A percentile compares a stretch with the other conserved stretches of the same genome.
Evolutionary conservation across 2,888 invertebrate genomes (phyloP).

Genomic region (Molanna angustata): DNA sequence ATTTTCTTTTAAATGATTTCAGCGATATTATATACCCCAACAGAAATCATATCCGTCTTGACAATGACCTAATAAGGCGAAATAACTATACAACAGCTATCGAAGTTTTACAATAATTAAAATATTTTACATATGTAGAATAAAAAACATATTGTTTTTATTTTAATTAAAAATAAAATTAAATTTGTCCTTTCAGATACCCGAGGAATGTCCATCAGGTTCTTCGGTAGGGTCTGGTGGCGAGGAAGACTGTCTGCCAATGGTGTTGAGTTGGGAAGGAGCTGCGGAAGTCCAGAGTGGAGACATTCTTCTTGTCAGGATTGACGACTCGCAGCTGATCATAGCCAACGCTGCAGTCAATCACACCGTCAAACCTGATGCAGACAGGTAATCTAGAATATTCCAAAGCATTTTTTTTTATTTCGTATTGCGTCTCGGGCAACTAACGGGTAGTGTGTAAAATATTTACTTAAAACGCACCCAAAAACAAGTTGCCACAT

Average conservation of each 20-base stretch:
- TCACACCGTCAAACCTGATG: constrained; percentile 36
- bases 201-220: constrained; percentile 37
- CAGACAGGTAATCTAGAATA: constrained; percentile 45
- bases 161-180: not conserved
- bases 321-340: constrained; percentile 60
- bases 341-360: constrained; percentile 41
- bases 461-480: no score
- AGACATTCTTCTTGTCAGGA: constrained; percentile 68
- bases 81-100: no score
- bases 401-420: no score
- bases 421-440: no score
- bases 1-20: no score
- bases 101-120: no score
- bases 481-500: no score
- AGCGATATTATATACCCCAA: no score
- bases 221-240: constrained; percentile 32
- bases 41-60: no score
- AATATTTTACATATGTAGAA: no score
- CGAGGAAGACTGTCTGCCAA: constrained; percentile 55
- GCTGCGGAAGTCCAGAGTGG: constrained; percentile 68
- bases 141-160: not conserved
- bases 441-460: no score
- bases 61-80: no score
- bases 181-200: constrained; percentile 37
- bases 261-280: constrained; percentile 64